Evolutionary conservation across 2,113 vertebrate species (phyloP), one percentile per base, ranked within the genome.

Genomic region (Narcine bancroftii): DNA sequence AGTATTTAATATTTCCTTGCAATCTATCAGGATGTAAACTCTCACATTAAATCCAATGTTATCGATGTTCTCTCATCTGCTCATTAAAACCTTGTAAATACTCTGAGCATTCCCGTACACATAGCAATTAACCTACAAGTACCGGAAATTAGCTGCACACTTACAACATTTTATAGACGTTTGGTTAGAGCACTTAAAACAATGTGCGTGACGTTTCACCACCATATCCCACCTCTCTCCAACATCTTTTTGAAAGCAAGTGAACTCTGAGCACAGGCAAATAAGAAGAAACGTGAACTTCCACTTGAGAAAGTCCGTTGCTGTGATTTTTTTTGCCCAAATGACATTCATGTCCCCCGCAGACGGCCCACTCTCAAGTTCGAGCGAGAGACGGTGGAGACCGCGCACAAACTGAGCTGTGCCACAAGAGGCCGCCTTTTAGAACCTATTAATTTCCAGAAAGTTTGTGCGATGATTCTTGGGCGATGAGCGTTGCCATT

Each of bases 401-500:
- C 21, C 7, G 4, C 53, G 53, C 81, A 69, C 19, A 60, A 36
- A 36, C 53, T 60, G 81, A 19, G 33, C 53, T 21, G 33, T 63
- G 24, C 50, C 81, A 87, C 81, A 60, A 87, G 81, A 87, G 81
- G 81, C 60, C 81, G 81, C 53, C 60, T 87, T 63, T 6, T 39
- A n/a, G 50, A 33, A 33, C n/a, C 81, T 17, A 60, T 19, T 87
- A n/a, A 36, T 19, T 17, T 87, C 33, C n/a, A 60, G 33, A 36
- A 60, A 85, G 53, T 87, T 7, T 63, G 50, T 19, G 53, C 33
- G 56, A 56, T 47, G 21, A 45, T 60, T 29, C 81, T 13, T 29
- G 81, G 6, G 2, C 50, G 81, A 60, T 87, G 81, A 11, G 1
- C 60, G 1, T 36, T 36, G 79, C 6, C 15, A 53, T 29, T 83